Percentiles rank a stretch among this genome's conserved stretches.
Evolutionary conservation across 1,140 invertebrate genomes (phyloP).

Genomic region (Drosophila subobscura): DNA sequence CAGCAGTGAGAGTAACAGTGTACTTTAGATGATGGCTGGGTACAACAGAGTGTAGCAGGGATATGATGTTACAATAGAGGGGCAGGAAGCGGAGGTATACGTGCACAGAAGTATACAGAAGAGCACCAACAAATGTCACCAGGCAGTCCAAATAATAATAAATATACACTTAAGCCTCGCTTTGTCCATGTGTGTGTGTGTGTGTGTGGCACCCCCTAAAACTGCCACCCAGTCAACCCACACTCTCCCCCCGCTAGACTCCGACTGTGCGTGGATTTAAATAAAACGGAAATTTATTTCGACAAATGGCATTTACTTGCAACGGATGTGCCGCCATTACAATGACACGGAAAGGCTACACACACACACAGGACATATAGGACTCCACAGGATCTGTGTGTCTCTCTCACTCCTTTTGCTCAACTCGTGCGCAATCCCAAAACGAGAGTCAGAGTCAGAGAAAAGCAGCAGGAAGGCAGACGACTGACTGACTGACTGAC

Average conservation of each 20-base stretch:
- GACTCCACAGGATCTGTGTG: slow-evolving; percentile 31
- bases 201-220: slow-evolving; percentile 32
- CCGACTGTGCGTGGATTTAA: slow-evolving; percentile 73
- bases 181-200: slow-evolving; percentile 48
- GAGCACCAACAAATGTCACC: slow-evolving; percentile 77
- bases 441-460: slow-evolving; percentile 25
- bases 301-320: slow-evolving; percentile 82
- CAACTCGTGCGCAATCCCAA: slow-evolving; percentile 56
- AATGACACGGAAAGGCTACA: slow-evolving; percentile 74
- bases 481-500: slow-evolving; percentile 48
- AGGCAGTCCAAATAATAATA: slow-evolving; percentile 81
- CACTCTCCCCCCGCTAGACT: not conserved
- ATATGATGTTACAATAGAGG: not conserved
- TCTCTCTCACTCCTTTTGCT: slow-evolving; percentile 10
- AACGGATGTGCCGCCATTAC: slow-evolving; percentile 81
- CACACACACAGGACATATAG: slow-evolving; percentile 29
- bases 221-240: not conserved
- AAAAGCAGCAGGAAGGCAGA: slow-evolving; percentile 38
- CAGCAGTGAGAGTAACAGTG: not conserved
- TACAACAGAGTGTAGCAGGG: slow-evolving; percentile 16
- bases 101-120: slow-evolving; percentile 36
- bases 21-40: not conserved
- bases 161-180: slow-evolving; percentile 81
- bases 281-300: slow-evolving; percentile 83
- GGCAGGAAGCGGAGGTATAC: not conserved